Conservation (phyloP, 2,888 invertebrate species). For the Crepidodera aurea region DNA sequence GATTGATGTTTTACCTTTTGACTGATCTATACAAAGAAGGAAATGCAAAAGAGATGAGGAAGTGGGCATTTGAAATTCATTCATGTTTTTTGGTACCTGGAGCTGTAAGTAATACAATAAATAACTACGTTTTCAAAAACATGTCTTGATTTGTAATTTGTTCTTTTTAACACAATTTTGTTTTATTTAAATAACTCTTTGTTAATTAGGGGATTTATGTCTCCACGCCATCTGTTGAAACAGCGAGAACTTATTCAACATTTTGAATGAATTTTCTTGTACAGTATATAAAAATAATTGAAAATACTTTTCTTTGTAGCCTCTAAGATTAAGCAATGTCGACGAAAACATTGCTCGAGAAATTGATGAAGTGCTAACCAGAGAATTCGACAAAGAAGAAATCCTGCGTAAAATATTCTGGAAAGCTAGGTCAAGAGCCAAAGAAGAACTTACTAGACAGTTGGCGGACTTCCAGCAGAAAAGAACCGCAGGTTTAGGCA, state of each 20-base stretch:
- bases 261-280: too few species aligned
- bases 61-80: conserved; percentile 99
- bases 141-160: background rate
- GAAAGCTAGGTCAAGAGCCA: conserved; percentile 85
- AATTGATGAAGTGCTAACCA: conserved; percentile 85
- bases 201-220: too few species aligned
- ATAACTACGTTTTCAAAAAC: too few species aligned
- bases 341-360: conserved; percentile 89
- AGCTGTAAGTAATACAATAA: conserved; percentile 69
- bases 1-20: conserved; percentile 82
- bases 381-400: conserved; percentile 90
- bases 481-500: conserved; percentile 86
- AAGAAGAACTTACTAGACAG: conserved; percentile 81
- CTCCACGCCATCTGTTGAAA: too few species aligned
- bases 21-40: conserved; percentile 90
- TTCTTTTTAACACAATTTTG: background rate
- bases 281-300: too few species aligned
- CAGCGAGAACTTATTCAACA: too few species aligned
- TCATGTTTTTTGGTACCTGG: conserved; percentile 93
- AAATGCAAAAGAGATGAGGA: conserved; percentile 87
- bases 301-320: too few species aligned
- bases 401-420: conserved; percentile 87
- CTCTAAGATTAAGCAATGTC: conserved; percentile 78
- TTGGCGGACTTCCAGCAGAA: conserved; percentile 85
- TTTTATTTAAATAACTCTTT: too few species aligned